Evolutionary conservation across 35 echinoderm and acorn worm genomes (phyloP), one percentile per base, ranked within the genome.

Genomic region (Amphiura filiformis): DNA sequence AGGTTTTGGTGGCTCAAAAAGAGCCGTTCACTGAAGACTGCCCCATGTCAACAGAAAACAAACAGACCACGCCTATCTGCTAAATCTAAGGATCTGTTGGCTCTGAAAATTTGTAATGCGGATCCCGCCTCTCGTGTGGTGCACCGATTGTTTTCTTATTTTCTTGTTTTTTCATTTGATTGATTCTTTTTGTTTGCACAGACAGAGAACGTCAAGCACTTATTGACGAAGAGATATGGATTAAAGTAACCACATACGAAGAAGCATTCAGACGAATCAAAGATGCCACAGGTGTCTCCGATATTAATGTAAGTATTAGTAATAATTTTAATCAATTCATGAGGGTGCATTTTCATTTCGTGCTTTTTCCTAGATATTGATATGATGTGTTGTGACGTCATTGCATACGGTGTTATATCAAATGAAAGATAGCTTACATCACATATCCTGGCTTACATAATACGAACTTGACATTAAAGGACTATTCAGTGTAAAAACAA

Each of bases 251-350:
- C 4, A 94, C 83, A 34, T 99, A 94, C 32, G 96, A 99, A 32
- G 96, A 94, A 34, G 96, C 92, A 1, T 88, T 94, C 33, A 85
- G 84, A 38, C 76, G 92, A 22, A 99, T 99, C 38, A 94, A 99
- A 39, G 92, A 99, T 65, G 96, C 96, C 17, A 94, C 92, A 0
- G 92, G 92, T 42, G 92, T 94, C 0, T 94, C 96, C 31, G 86
- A 91, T 37, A 88, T 94, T 15, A 84, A 99, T 38, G 95, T 97
- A 76, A 87, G 81, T 34, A 7, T 11, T 33, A n/a, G n/a, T n/a
- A n/a, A n/a, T n/a, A n/a, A n/a, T n/a, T n/a, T 79, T 1, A 1
- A 56, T 31, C 38, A 0, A 14, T 2, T 31, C 28, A 34, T 4
- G 20, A 36, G 15, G 14, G 39, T 0, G 15, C 34, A 17, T 7